These are phyloP conservation scores for Coturnix japonica DNA, from an alignment of 2,113 vertebrate genomes.

Conservation along the genomic window DNA sequence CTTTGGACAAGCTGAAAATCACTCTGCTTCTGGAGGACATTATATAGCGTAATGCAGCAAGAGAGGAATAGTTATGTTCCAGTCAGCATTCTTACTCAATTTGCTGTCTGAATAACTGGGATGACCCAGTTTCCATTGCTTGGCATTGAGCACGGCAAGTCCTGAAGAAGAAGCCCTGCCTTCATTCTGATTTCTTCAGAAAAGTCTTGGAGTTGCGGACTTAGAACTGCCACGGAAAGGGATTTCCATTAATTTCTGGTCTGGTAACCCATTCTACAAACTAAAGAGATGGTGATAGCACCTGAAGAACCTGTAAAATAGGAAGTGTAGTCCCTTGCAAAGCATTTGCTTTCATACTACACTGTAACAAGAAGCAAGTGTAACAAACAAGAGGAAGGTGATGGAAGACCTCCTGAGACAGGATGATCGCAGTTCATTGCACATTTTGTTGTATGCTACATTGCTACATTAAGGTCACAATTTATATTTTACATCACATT, in stretches of 20 bases:
- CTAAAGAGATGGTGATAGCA: neutral
- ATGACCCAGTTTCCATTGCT: neutral
- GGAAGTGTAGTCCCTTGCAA: neutral
- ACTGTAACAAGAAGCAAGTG: neutral
- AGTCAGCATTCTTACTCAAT: neutral
- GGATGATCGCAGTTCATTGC: neutral
- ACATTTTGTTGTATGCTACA: neutral
- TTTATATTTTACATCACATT: neutral
- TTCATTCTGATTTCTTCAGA: neutral
- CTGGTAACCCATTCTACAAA: neutral
- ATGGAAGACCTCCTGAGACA: neutral
- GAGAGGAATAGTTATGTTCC: neutral
- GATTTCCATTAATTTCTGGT: neutral
- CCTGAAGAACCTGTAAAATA: neutral
- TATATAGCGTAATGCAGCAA: rapidly evolving
- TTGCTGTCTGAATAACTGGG: neutral
- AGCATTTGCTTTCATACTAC: neutral
- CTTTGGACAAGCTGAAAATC: conserved; percentile 14
- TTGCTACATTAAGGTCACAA: neutral
- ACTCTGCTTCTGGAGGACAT: neutral
- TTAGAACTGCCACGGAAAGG: neutral
- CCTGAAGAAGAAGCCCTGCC: conserved; percentile 7
- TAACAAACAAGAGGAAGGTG: neutral
- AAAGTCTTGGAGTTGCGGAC: neutral
- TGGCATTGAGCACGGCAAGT: neutral